These are phyloP conservation scores for Cordylochernes scorpioides DNA, from an alignment of 2,888 invertebrate species.

Conservation along the genomic window DNA sequence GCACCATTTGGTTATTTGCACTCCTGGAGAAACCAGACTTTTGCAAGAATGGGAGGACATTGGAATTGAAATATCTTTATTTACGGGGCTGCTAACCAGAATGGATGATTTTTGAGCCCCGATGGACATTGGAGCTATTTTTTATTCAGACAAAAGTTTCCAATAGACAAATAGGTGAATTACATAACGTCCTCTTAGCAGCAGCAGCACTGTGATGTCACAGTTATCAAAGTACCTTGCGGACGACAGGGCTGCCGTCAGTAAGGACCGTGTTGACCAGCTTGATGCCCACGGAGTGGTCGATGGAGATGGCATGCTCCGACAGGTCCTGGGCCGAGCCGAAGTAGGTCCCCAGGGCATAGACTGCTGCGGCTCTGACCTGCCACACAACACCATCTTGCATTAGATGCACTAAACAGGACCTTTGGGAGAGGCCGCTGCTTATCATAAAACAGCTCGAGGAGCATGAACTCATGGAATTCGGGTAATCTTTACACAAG, in stretches of 20 bases:
- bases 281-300: slow-evolving; percentile 68
- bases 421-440: not conserved
- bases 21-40: too few species aligned
- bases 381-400: slow-evolving; percentile 17
- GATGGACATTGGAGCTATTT: too few species aligned
- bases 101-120: too few species aligned
- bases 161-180: not conserved
- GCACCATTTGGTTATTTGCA: too few species aligned
- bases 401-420: not conserved
- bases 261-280: slow-evolving; percentile 44
- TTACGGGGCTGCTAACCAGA: too few species aligned
- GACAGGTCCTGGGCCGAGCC: slow-evolving; percentile 53
- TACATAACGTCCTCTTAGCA: not conserved
- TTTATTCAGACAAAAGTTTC: not conserved
- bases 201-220: not conserved
- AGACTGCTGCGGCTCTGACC: slow-evolving; percentile 74
- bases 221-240: slow-evolving; percentile 28
- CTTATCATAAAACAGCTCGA: too few species aligned
- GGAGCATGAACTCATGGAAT: too few species aligned
- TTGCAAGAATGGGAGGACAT: too few species aligned
- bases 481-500: too few species aligned
- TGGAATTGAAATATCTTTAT: too few species aligned
- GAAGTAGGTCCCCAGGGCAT: slow-evolving; percentile 77
- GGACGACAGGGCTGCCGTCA: slow-evolving; percentile 67
- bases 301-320: slow-evolving; percentile 76